Conservation (phyloP, 2,797 vertebrate species). For the Erethizon dorsatum region DNA sequence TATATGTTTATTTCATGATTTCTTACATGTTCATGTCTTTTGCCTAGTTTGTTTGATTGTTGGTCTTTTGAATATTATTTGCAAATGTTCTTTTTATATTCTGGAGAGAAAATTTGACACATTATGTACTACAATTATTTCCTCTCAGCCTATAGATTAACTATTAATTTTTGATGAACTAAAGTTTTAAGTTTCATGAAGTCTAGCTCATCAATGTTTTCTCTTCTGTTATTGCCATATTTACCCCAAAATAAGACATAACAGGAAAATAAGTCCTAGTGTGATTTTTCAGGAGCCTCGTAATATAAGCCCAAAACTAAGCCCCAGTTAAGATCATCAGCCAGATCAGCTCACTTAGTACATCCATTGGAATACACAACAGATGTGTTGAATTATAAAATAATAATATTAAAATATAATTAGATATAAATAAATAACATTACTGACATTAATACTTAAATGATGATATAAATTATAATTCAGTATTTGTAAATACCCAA, state of each 20-base stretch:
- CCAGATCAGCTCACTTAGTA: not conserved
- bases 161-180: not conserved
- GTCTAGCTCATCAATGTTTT: not conserved
- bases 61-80: slow-evolving; percentile 13
- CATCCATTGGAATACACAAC: not conserved
- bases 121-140: not conserved
- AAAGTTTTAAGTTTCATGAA: not conserved
- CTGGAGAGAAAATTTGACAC: not conserved
- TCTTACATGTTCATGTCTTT: not conserved
- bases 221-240: not conserved
- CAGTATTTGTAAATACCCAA: not conserved
- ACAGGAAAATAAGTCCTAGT: not conserved
- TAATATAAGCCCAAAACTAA: not conserved
- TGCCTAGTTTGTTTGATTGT: not conserved
- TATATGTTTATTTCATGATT: not conserved
- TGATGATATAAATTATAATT: not conserved
- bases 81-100: not conserved
- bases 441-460: not conserved
- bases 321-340: not conserved
- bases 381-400: not conserved
- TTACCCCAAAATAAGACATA: not conserved
- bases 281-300: not conserved
- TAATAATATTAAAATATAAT: not conserved
- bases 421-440: not conserved
- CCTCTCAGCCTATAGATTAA: not conserved